These are phyloP conservation scores for Tyria jacobaeae DNA, from an alignment of 2,888 invertebrate species.

Conservation along the genomic window DNA sequence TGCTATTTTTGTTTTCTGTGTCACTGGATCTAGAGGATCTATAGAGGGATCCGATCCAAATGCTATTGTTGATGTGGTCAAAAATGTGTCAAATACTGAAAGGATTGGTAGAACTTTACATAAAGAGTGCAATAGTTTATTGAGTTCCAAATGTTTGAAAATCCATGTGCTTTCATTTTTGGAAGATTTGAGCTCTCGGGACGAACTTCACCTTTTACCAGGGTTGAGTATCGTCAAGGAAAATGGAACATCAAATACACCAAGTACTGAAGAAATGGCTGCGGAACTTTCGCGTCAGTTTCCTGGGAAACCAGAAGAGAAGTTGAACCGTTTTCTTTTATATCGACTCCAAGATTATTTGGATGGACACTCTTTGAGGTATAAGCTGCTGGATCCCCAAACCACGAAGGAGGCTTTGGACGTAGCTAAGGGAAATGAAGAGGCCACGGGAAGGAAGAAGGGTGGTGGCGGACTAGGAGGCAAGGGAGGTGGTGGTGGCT, in stretches of 20 bases:
- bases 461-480: conserved; percentile 76
- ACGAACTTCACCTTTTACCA: conserved; percentile 90
- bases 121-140: conserved; percentile 74
- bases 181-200: conserved; percentile 90
- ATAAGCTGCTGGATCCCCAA: conserved; percentile 89
- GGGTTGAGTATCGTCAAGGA: conserved; percentile 93
- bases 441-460: conserved; percentile 76
- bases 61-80: conserved; percentile 50
- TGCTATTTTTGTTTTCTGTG: conserved; percentile 54
- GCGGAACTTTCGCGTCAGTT: conserved; percentile 91
- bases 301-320: conserved; percentile 91
- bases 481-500: conserved; percentile 75
- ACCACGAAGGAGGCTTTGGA: conserved; percentile 87
- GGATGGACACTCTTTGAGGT: conserved; percentile 90
- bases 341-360: conserved; percentile 89
- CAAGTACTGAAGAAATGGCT: conserved; percentile 88
- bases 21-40: conserved; percentile 56
- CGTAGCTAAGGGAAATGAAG: conserved; percentile 69
- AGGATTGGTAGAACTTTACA: conserved; percentile 73
- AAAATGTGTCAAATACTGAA: conserved; percentile 57
- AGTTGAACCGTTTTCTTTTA: conserved; percentile 90
- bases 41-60: conserved; percentile 71
- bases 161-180: conserved; percentile 92
- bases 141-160: conserved; percentile 91
- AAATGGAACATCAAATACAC: conserved; percentile 68